Base-by-base conservation (phyloP, 2,888 invertebrate genomes). In the Drosophila subquinaria region DNA sequence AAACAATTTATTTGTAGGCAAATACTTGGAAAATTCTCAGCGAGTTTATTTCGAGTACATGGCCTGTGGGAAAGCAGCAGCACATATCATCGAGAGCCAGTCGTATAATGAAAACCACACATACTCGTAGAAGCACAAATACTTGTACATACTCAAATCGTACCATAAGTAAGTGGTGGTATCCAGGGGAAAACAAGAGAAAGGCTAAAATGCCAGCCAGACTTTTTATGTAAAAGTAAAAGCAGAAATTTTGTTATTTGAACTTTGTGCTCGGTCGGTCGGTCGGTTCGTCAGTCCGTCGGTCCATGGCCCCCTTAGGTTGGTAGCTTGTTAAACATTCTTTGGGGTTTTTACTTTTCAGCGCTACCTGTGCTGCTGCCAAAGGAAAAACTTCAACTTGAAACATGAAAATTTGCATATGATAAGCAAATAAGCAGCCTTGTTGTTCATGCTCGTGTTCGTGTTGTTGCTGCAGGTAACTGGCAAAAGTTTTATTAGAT, bases 311-410 rank as follows among this genome's bases (percentile, higher is more conserved):
- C 66, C 88, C 80, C 78, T 75, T 70, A 78, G 82, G 82, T 88
- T 74, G 88, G 85, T 85, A 72, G 88, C 88, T 89, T 86, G 85
- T 89, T 89, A 89, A 89, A 89, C 89, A 86, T 87, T 89, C 84
- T 89, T 89, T 70, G 47, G 67, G 68, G 60, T 72, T 71, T 62
- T 70, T 66, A 67, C 52, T 68, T 48, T 61, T 30, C 23, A 59
- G 36, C 43, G 40, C 62, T 62, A 62, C 67, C 53, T 42, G 27
- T 30, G 56, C 56, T 40, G 35, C 42, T 50, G 51, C 50, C 42
- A 65, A 69, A 64, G 65, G 42, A 71, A 82, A 88, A 88, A 88
- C 76, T 86, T 82, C 68, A 80, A 80, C 82, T 80, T 80, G 82
- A 74, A 82, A 82, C 85, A 89, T 73, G 80, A 64, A 82, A 82